Evolutionary conservation across 2,113 vertebrate genomes (phyloP).

Genomic region (Scophthalmus maximus): DNA sequence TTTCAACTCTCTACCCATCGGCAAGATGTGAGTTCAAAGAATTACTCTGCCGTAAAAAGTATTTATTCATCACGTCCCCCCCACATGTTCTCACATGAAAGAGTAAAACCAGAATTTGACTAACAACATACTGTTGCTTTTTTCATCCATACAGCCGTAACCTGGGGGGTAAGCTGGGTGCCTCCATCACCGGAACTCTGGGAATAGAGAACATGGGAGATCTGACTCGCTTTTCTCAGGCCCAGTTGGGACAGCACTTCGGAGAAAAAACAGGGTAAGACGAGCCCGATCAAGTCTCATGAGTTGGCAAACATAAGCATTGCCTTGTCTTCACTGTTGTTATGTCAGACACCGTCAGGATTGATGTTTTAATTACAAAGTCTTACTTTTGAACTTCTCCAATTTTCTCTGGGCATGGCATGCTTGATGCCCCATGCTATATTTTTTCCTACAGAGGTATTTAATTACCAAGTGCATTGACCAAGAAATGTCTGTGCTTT

Average conservation of each 20-base stretch:
- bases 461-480: background rate
- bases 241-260: conserved; percentile 89
- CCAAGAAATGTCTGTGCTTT: conserved; percentile 26
- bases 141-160: conserved; percentile 82
- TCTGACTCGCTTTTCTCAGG: conserved; percentile 86
- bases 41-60: background rate
- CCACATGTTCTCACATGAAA: background rate
- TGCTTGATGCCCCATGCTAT: too few relatives aligned
- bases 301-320: background rate
- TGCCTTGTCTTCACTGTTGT: background rate
- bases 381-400: background rate
- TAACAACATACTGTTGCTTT: background rate
- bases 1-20: conserved; percentile 89
- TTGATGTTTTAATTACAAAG: background rate
- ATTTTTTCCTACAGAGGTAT: background rate
- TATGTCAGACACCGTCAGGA: too few relatives aligned
- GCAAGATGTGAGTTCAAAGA: conserved; percentile 89
- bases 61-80: background rate
- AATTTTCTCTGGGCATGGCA: background rate
- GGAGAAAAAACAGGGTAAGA: conserved; percentile 96
- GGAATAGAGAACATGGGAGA: conserved; percentile 91
- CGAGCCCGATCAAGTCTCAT: background rate
- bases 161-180: conserved; percentile 94
- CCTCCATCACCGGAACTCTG: conserved; percentile 86
- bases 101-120: background rate